Percentiles rank a stretch among this genome's conserved stretches.
Evolutionary conservation across 2,113 vertebrate species (phyloP).

Genomic region (Hippocampus guttulatus): DNA sequence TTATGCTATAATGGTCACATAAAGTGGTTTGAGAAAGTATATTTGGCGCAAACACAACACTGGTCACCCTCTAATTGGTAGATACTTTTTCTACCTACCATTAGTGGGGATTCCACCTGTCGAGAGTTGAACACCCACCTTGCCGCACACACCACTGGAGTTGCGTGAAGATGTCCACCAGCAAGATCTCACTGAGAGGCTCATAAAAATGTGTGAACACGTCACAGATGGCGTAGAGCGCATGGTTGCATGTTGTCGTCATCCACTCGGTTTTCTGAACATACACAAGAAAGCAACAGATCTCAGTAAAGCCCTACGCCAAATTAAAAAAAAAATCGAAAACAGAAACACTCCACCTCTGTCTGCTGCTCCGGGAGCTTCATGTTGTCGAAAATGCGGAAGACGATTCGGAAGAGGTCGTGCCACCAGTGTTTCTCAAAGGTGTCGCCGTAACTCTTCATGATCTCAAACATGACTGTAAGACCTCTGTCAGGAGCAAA

Average conservation of each 20-base stretch:
- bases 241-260: slow-evolving; percentile 97
- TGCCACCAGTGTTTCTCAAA: slow-evolving; percentile 99
- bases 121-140: slow-evolving; percentile 71
- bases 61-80: neutral
- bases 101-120: neutral
- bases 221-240: slow-evolving; percentile 95
- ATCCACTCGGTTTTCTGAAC: slow-evolving; percentile 96
- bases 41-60: neutral
- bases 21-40: neutral
- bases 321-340: neutral
- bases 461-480: slow-evolving; percentile 99
- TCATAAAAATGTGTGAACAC: slow-evolving; percentile 97
- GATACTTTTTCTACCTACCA: neutral
- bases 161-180: slow-evolving; percentile 89
- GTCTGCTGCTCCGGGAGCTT: slow-evolving; percentile 96
- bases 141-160: slow-evolving; percentile 97
- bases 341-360: slow-evolving; percentile 72
- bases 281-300: neutral
- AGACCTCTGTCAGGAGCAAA: slow-evolving; percentile 76
- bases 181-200: slow-evolving; percentile 87
- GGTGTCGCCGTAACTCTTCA: slow-evolving; percentile 95
- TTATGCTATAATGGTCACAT: neutral
- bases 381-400: slow-evolving; percentile 98
- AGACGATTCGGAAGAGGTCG: slow-evolving; percentile 94
- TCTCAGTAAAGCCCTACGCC: neutral